Evolutionary conservation across 2,888 invertebrate genomes (phyloP), one percentile per base, ranked within the genome.

Genomic region (Tipula confusa): DNA sequence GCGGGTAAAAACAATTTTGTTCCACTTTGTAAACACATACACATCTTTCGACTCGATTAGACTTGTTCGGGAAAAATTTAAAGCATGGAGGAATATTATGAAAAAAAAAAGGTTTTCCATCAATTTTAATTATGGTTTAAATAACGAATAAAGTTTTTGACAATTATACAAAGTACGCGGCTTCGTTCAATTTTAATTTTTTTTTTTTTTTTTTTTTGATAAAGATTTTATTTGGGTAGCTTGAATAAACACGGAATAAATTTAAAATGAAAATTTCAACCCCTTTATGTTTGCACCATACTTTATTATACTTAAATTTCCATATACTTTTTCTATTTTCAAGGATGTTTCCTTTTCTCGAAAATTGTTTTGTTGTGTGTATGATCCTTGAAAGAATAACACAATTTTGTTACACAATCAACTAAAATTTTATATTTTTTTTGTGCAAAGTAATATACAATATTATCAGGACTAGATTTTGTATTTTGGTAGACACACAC

Each of bases 401-500:
- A 64, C 18, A 64, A 24, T 64, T 64, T 64, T 64, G 64, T 64
- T 64, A 64, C 24, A 64, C 64, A 24, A 43, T 43, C 43, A 43
- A 43, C 43, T 43, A 3, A 43, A 43, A 43, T 18, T 15, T 43
- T 43, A 11, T 43, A 43, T 43, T 6, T 43, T n/a, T 43, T 43
- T 43, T 43, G 15, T 15, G 43, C 43, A 43, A 18, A 64, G 64
- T 64, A 43, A 43, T 43, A 43, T 15, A 64, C 64, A 64, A 64
- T 24, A 64, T 64, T 64, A 64, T 24, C 64, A 64, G 64, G 64
- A 64, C 64, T 64, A 64, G 64, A 64, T 64, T 64, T 64, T 64
- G 64, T 64, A 64, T 43, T 43, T 43, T n/a, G n/a, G n/a, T n/a
- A n/a, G n/a, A n/a, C n/a, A n/a, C n/a, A n/a, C n/a, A n/a, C n/a